Base-by-base conservation (phyloP, 1,140 invertebrate species). In the Calliopsis andreniformis region DNA sequence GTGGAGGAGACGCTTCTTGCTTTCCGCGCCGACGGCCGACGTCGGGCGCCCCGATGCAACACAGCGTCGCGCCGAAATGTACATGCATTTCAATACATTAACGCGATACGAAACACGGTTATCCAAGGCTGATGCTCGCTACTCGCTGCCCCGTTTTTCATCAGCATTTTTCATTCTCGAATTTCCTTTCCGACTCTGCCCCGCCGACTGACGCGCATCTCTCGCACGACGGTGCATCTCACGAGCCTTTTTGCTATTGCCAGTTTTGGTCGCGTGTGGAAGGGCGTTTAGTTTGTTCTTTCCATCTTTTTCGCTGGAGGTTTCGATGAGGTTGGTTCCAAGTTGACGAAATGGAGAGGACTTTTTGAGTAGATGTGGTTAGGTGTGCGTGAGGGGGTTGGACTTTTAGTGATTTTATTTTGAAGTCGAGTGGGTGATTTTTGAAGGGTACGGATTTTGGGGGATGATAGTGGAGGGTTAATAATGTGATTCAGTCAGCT, bases 21-120 rank as follows among this genome's bases (percentile, higher is more conserved):
- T 69, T 66, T 59, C 53, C 23, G 5, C 56, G 63, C n/a, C 59
- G 45, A 25, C 56, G 43, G 59, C 42, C 77, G 42, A 49, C 58
- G 67, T n/a, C 39, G 39, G 18, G 18, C 20, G 45, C 56, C 32
- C 35, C 63, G 69, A 49, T 25, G 47, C 47, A 25, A 45, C 30
- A 68, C n/a, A 18, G 20, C 64, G 18, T 30, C 56, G 25, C 39
- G 45, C 28, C 23, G 30, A 35, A 82, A 83, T 66, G 64, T 83
- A 78, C 81, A 82, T 82, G 76, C 53, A 83, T 82, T 82, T 83
- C 80, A 83, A 83, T 83, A 78, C 51, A 83, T 82, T 82, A 78
- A 47, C 64, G 67, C 59, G 56, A 80, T 49, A 75, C 25, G 58
- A 53, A 73, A 83, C 39, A 64, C 56, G 59, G 80, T 78, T 79